Base-by-base conservation (phyloP, 2,888 invertebrate genomes). In the Panopea generosa region DNA sequence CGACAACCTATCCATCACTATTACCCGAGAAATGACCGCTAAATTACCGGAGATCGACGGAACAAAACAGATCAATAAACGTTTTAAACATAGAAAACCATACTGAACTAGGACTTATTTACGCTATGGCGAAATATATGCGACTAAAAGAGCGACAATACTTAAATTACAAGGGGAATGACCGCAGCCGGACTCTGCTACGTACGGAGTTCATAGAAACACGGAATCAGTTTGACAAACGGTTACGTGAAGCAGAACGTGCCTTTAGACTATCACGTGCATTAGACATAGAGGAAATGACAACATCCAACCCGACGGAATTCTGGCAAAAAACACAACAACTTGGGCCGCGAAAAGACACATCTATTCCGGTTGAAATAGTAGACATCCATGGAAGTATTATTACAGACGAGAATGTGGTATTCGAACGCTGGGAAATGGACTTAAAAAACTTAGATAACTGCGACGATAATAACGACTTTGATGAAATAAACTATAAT, bases 381-480 rank as follows among this genome's bases (percentile, higher is more conserved):
- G 55, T 67, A 0, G 50, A 73, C 16, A 29, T 52, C 0, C 18
- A 40, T 3, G 63, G 53, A 0, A 18, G 22, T 24, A 3, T 29
- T 1, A 38, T 18, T 2, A 1, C 14, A 0, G 52, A 68, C 2
- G 38, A 74, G 29, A 2, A 43, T 0, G 24, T 20, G 1, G 74
- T 68, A 7, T 45, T 68, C n/a, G 62, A 63, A 1, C n/a, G 43
- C 11, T 67, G 63, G 68, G 33, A 50, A 22, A 2, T 1, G 9
- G 74, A 68, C 47, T 68, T 73, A 20, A 3, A 62, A 24, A 63
- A 55, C 14, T n/a, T 57, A 11, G 53, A 63, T n/a, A 59, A 68
- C 16, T 27, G 24, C 16, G 20, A 33, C 16, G 68, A 65, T 20
- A n/a, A 49, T 18, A 38, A 38, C 16, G 52, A 60, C 1, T 75